phyloP scores from a whole-genome alignment of 1,140 invertebrate genomes.

The Euglossa dilemma region DNA sequence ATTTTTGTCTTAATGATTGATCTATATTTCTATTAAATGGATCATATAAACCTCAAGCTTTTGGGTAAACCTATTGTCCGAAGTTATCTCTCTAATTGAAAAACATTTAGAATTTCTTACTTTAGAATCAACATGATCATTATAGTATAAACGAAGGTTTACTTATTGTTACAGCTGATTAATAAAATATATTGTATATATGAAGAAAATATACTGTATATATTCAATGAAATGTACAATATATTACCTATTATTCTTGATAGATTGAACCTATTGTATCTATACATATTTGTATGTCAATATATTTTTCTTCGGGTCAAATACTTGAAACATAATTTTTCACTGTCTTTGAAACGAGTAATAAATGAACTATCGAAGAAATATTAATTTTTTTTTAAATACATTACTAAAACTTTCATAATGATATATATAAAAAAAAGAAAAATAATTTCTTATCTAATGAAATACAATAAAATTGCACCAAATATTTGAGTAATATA shows the following conservation, averaged over 20 bases:
- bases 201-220: conserved; percentile 4
- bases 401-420: neutral
- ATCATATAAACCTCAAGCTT: conserved; percentile 16
- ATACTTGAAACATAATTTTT: neutral
- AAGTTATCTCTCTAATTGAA: conserved; percentile 24
- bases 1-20: conserved; percentile 20
- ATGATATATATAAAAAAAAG: neutral
- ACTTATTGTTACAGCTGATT: neutral
- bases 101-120: conserved; percentile 1
- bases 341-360: neutral
- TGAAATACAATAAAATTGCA: neutral
- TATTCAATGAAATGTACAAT: conserved; percentile 12
- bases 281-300: neutral
- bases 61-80: conserved; percentile 17
- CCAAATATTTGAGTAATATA: neutral
- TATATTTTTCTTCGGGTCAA: conserved; percentile 6
- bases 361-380: conserved; percentile 13
- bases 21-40: conserved; percentile 13
- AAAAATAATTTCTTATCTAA: neutral
- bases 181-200: neutral
- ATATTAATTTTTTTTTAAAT: neutral
- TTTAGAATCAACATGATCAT: conserved; percentile 11
- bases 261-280: neutral
- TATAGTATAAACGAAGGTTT: neutral
- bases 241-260: neutral